phyloP scores from a whole-genome alignment of 2,113 vertebrate species.

The Crotalus helleri region DNA sequence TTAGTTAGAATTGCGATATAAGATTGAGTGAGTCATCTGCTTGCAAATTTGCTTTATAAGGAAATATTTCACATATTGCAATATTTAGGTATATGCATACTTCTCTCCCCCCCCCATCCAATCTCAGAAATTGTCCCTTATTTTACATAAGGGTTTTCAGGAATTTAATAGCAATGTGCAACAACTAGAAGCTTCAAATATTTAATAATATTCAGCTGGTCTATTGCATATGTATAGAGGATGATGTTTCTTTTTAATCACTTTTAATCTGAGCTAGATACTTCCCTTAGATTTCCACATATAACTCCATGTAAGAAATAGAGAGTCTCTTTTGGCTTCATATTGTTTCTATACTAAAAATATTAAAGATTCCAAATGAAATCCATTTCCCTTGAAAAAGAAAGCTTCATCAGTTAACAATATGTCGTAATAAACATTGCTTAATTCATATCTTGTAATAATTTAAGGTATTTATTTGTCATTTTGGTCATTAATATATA shows the following conservation, averaged over 20 bases:
- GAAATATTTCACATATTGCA: neutral
- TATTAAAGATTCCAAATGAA: neutral
- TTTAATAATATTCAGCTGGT: neutral
- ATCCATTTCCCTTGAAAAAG: neutral
- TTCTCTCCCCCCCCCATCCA: no score
- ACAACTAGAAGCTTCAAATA: neutral
- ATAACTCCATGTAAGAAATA: neutral
- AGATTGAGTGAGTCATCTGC: no score
- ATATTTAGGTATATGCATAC: no score
- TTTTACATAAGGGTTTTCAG: neutral
- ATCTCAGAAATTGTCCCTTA: neutral
- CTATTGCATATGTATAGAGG: neutral
- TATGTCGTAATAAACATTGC: neutral
- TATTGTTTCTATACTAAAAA: neutral
- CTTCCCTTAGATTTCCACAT: neutral
- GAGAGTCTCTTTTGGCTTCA: neutral
- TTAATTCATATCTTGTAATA: neutral
- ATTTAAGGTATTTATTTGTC: neutral
- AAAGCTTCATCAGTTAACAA: neutral
- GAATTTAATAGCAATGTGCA: neutral
- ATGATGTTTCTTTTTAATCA: neutral
- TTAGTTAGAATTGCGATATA: no score
- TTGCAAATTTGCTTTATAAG: neutral
- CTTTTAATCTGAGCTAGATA: neutral
- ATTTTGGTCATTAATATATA: slow-evolving; percentile 15